Base-by-base conservation (phyloP, 1,140 invertebrate genomes). In the Anagrus nilaparvatae region DNA sequence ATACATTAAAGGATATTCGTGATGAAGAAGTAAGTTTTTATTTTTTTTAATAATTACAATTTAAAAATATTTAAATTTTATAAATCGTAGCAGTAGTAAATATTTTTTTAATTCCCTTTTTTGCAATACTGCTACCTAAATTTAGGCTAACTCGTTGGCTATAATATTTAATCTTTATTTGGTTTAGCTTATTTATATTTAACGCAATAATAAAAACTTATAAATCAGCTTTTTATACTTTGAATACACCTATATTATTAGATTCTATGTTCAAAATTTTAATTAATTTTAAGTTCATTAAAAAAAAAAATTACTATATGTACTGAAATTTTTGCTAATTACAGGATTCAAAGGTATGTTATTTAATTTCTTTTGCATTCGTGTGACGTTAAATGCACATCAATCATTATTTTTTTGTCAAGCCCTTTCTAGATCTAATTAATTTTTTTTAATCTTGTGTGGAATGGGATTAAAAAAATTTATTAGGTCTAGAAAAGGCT, bases 1-100 rank as follows among this genome's bases (percentile, higher is more conserved):
- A 97, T 64, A 97, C 94, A 2, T 74, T 98, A 12, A 97, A 97
- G 71, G 94, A 98, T 70, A 91, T 98, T 49, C 72, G 91, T 49
- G 95, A 98, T 69, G 93, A 97, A 67, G 90, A 95, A 82, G 92
- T 95, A 75, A 67, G 67, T 64, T 46, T 38, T 13, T 43, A 28
- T 6, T 27, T 19, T 46, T 30, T 34, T n/a, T 44, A 21, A 14
- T 18, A 12, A 16, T 43, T 35, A 13, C 9, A 25, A 32, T 30
- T 28, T 19, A 43, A 30, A 24, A 25, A 28, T 42, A 21, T 39
- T 19, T 35, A 37, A 3, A n/a, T 17, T 10, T 16, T 18, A 20
- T 20, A 27, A 10, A 39, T 13, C 16, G 17, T 28, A 27, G 12
- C 12, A 27, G 12, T 7, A 27, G 28, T 16, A 28, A n/a, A n/a